A percentile compares a stretch with the other conserved stretches of the same genome.
Conservation (phyloP, 2,797 vertebrate genomes). For the Aythya fuligula region DNA sequence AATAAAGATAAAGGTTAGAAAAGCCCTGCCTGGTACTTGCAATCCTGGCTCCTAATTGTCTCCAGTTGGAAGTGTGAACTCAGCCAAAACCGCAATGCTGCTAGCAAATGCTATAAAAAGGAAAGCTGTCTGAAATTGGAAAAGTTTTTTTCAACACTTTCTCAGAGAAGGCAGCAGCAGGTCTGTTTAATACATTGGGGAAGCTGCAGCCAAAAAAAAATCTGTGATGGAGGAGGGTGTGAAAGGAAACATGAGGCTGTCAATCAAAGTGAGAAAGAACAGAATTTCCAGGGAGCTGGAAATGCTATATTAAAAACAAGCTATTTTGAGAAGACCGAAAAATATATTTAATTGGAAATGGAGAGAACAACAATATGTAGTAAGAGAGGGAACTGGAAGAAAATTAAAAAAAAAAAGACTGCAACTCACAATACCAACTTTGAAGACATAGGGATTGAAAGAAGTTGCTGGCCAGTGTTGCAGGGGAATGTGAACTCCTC, state of each 20-base stretch:
- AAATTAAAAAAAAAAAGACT: background rate
- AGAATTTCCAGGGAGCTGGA: conserved; percentile 29
- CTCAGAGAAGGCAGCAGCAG: conserved; percentile 4
- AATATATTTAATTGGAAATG: background rate
- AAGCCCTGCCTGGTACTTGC: background rate
- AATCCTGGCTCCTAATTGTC: background rate
- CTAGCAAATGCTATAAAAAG: conserved; percentile 29
- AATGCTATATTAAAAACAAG: background rate
- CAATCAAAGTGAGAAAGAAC: conserved; percentile 41
- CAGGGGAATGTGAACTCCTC: background rate
- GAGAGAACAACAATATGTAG: background rate
- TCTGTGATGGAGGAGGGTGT: conserved; percentile 32
- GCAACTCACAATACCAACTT: background rate
- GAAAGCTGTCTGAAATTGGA: background rate
- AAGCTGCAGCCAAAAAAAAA: conserved; percentile 43
- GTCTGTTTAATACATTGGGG: background rate
- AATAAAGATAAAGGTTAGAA: conserved; percentile 19
- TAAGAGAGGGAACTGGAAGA: background rate
- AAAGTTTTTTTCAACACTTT: background rate
- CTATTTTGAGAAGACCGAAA: background rate
- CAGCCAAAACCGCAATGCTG: background rate
- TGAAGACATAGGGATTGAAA: background rate
- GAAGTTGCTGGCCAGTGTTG: background rate
- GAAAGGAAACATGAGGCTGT: conserved; percentile 59
- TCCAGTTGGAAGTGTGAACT: background rate